These are phyloP conservation scores for Endomychus coccineus DNA, from an alignment of 2,888 invertebrate genomes.

Conservation along the genomic window DNA sequence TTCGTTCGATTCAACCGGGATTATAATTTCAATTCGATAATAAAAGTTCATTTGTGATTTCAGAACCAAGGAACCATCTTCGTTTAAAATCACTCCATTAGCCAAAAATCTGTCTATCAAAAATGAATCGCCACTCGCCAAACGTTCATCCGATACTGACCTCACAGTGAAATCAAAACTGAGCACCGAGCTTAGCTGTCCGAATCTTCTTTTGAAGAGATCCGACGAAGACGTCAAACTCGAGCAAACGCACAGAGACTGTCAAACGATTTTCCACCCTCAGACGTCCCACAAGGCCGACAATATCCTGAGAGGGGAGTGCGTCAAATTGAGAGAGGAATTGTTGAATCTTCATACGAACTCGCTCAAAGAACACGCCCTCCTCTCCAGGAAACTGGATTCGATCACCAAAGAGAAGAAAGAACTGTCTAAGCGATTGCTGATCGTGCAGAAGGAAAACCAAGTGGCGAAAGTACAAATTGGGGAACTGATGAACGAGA, in stretches of 20 bases:
- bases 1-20: no score
- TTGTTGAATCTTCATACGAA: constrained; percentile 30
- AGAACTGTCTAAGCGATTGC: constrained; percentile 31
- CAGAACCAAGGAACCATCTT: no score
- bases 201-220: background rate
- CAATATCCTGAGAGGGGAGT: constrained; percentile 18
- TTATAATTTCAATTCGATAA: no score
- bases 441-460: constrained; percentile 32
- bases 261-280: constrained; percentile 11
- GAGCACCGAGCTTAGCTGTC: constrained; percentile 4
- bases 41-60: no score
- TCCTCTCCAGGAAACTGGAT: constrained; percentile 33
- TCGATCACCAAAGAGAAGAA: constrained; percentile 30
- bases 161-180: background rate
- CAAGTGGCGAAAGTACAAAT: constrained; percentile 34
- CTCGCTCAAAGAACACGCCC: constrained; percentile 33
- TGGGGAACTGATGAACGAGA: constrained; percentile 35
- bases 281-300: constrained; percentile 3
- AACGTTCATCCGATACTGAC: background rate
- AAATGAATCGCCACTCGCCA: no score
- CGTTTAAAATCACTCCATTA: no score
- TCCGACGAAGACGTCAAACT: no score
- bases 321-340: constrained; percentile 31
- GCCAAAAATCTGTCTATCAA: no score
- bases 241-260: constrained; percentile 8